Percentiles rank a stretch among this genome's conserved stretches.
phyloP scores from a whole-genome alignment of 1,140 invertebrate species.

The Drosophila arizonae region DNA sequence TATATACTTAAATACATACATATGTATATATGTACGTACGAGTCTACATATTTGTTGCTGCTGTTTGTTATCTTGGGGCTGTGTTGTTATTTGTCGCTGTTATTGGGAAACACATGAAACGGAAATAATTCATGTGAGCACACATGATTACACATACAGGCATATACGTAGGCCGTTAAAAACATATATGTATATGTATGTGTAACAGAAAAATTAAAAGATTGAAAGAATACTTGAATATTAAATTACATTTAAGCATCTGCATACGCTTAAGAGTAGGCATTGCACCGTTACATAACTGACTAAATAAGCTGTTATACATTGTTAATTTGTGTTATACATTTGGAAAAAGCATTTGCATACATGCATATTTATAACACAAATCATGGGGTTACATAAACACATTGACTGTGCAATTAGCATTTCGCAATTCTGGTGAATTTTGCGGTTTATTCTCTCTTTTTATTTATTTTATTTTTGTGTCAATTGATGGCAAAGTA shows the following conservation, averaged over 20 bases:
- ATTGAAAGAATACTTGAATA: neutral
- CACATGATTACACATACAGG: neutral
- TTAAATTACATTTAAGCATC: neutral
- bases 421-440: slow-evolving; percentile 34
- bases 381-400: slow-evolving; percentile 58
- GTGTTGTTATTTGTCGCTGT: slow-evolving; percentile 15
- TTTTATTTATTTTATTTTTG: slow-evolving; percentile 12
- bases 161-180: neutral
- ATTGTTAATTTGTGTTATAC: slow-evolving; percentile 5
- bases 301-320: slow-evolving; percentile 11
- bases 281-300: slow-evolving; percentile 3
- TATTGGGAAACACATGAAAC: slow-evolving; percentile 47
- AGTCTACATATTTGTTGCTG: slow-evolving; percentile 21
- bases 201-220: neutral
- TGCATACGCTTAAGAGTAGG: slow-evolving; percentile 3
- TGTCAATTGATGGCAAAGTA: slow-evolving; percentile 44
- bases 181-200: neutral
- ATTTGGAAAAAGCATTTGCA: neutral
- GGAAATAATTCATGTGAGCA: slow-evolving; percentile 48
- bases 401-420: slow-evolving; percentile 51
- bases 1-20: neutral
- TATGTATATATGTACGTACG: slow-evolving; percentile 26
- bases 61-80: slow-evolving; percentile 44
- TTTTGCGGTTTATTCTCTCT: slow-evolving; percentile 21
- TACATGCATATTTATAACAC: slow-evolving; percentile 28